Evolutionary conservation across 2,888 invertebrate genomes (phyloP), one percentile per base, ranked within the genome.

Genomic region (Eupithecia dodoneata): DNA sequence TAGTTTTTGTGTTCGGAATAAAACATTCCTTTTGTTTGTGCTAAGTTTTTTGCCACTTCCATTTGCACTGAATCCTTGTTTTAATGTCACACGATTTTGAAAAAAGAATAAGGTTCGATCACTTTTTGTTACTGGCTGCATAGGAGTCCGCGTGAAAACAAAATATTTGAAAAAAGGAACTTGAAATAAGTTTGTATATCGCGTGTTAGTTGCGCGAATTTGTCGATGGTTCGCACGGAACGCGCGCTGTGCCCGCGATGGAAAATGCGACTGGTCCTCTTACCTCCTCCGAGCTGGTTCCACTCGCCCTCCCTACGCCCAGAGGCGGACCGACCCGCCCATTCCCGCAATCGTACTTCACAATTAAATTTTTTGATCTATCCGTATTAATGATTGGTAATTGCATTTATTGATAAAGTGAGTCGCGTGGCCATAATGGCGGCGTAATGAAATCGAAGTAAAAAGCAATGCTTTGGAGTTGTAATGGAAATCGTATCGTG

Each of bases 231-330:
- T 85, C 84, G 89, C 87, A 86, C 85, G 85, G 86, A 86, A 91
- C 94, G 94, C 94, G 94, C 94, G 92, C 82, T 86, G 82, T 84
- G 88, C 85, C 85, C 92, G 93, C 94, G 92, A 88, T 89, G 84
- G 90, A 87, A 88, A 89, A 83, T 88, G 88, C 93, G 90, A 95
- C 94, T 95, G 93, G 79, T 88, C 90, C 92, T 92, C 93, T 89
- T 88, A 87, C 91, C 92, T 93, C 93, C 88, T 90, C 91, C 82
- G 84, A 76, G 80, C 83, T 85, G 86, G 85, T 85, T 87, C 88
- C 83, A 87, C 84, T 84, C 90, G 88, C 89, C 94, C 94, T 93
- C 94, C 93, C 93, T 88, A 91, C 93, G 93, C 93, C 93, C 90
- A 87, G 84, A 83, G 93, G 92, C 92, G 92, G 90, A 82, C 90